Evolutionary conservation across 2,888 invertebrate genomes (phyloP).

Genomic region (Tyria jacobaeae): DNA sequence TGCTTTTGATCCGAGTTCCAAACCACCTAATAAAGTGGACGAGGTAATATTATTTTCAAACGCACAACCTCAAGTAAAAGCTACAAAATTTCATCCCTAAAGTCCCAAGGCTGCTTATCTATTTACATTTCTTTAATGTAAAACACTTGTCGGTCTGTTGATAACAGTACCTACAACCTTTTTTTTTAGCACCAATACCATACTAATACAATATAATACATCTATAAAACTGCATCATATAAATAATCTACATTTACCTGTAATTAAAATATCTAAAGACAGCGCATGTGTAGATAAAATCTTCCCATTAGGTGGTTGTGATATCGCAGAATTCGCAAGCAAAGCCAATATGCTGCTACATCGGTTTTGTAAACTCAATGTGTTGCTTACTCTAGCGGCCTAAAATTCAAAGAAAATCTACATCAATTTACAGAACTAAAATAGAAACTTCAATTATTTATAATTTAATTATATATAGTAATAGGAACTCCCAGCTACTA

Average conservation of each 20-base stretch:
- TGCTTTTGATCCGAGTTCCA: constrained; percentile 97
- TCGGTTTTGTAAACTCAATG: constrained; percentile 94
- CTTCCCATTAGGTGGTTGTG: constrained; percentile 91
- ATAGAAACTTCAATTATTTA: not conserved
- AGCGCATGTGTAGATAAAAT: constrained; percentile 96
- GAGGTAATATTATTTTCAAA: not conserved
- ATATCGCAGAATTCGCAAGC: constrained; percentile 95
- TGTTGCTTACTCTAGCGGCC: constrained; percentile 96
- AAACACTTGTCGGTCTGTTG: no score
- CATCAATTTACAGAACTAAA: not conserved
- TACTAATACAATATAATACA: no score
- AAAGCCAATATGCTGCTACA: constrained; percentile 96
- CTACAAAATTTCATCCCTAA: no score
- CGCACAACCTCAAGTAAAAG: not conserved
- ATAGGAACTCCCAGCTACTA: no score
- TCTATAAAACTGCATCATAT: no score
- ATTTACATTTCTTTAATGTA: no score
- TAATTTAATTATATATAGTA: no score
- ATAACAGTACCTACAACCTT: no score
- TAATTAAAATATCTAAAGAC: constrained; percentile 96
- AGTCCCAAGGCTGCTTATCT: no score
- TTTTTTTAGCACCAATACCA: no score
- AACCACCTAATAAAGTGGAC: constrained; percentile 84
- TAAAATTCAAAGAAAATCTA: constrained; percentile 57
- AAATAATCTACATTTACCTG: no score